Evolutionary conservation across 2,113 vertebrate species (phyloP), one percentile per base, ranked within the genome.

Genomic region (Cololabis saira): DNA sequence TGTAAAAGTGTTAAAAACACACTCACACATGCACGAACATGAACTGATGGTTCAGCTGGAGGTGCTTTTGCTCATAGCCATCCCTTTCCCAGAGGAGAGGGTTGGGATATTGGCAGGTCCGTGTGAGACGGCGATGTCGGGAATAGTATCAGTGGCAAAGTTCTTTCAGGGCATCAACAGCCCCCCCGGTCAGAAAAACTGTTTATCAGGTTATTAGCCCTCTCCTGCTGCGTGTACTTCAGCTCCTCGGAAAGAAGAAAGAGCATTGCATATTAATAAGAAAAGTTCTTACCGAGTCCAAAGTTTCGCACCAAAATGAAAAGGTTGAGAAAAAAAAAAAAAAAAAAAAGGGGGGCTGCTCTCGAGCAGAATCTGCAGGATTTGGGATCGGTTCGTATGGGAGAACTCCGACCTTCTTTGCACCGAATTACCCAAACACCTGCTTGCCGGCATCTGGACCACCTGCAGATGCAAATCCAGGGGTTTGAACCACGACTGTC

Each of bases 31-130:
- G 22, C 15, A 59, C 52, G 55, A 44, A 17, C 8, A 17, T 17
- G 8, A 47, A 15, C 0, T 47, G 24, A 27, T 27, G 24, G 24
- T 12, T 67, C 18, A 33, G 44, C 22, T 50, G 62, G 61, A 74
- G 14, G 22, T 84, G 78, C 81, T 74, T n/a, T 84, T 84, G 78
- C 81, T 81, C 66, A 82, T 71, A 74, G 81, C 68, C 58, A 61
- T 59, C 40, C 59, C 69, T 67, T 37, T 50, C 11, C 27, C 22
- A 22, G 47, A 48, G 47, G 21, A 49, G 44, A 37, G 19, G 53
- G 33, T 49, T 1, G 33, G 14, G 41, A 51, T 59, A 15, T 19
- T 53, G 55, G 15, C 42, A 16, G 19, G 19, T 13, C 54, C 21
- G 8, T 27, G 22, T 44, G 13, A 47, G 24, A 8, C 47, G 63